Base-by-base conservation (phyloP, 2,113 vertebrate species). In the Silurus meridionalis region DNA sequence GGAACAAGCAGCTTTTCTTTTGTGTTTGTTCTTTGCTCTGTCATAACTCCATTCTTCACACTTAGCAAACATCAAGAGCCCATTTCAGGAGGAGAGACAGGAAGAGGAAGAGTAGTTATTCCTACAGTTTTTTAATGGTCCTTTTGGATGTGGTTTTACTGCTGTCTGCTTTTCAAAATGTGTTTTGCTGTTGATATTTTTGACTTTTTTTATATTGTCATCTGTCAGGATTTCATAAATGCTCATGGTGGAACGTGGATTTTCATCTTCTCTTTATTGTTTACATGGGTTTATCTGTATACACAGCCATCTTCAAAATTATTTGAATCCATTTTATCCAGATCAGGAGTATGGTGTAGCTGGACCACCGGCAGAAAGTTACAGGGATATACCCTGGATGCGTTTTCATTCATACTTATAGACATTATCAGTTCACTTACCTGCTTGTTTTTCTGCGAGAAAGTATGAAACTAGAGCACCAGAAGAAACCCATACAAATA, bases 1-100 rank as follows among this genome's bases (percentile, higher is more conserved):
- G 25, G n/a, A 83, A 72, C 66, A 72, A 60, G 60, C 28, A 23
- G 19, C 28, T 46, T 57, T 23, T 72, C 10, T 83, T 57, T 46
- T 46, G 5, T 83, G 17, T 83, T 83, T 83, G 82, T 83, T 72
- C 53, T 74, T 48, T 67, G 37, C 67, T 83, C 21, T 83, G 17
- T 83, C 25, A 15, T 50, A 71, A 72, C 28, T 83, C 67, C 60
- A 57, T 83, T 71, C 82, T 57, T 83, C 64, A 82, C 48, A 66
- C 48, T 82, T 82, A 82, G 80, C 61, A 69, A 83, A 67, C 64
- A 71, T 71, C 9, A 48, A 60, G 28, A 80, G 78, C 28, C 57
- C 17, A 23, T 4, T 48, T 28, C 8, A 0, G 78, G 57, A 80
- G 57, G 66, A 83, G n/a, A 83, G 64, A 37, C 50, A 71, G 23